These are phyloP conservation scores for Noctilio leporinus DNA, from an alignment of 2,113 vertebrate species.

Conservation along the genomic window DNA sequence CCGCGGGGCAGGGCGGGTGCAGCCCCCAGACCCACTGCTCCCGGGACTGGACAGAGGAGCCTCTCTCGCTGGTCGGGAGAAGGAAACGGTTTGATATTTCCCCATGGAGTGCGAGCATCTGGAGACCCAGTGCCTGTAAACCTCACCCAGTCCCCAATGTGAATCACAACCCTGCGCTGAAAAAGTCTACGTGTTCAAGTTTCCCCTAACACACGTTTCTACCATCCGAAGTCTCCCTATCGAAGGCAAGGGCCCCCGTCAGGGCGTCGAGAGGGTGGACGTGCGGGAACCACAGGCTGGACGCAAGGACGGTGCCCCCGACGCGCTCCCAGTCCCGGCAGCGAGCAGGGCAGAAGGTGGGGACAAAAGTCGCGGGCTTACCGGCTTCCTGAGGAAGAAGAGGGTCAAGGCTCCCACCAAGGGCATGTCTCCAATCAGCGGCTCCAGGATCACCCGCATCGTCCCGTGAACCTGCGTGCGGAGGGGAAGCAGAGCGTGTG, in stretches of 20 bases:
- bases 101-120: background rate
- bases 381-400: slow-evolving; percentile 95
- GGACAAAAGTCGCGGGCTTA: slow-evolving; percentile 8
- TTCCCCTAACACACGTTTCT: background rate
- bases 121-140: background rate
- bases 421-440: slow-evolving; percentile 95
- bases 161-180: background rate
- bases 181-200: background rate
- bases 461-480: slow-evolving; percentile 90
- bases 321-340: background rate
- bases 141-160: background rate
- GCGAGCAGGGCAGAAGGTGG: background rate
- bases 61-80: background rate
- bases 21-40: background rate
- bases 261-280: background rate
- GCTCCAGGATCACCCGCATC: slow-evolving; percentile 95
- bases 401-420: slow-evolving; percentile 92
- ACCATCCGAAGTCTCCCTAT: background rate
- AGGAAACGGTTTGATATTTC: background rate
- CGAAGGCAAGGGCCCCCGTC: background rate
- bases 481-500: slow-evolving; percentile 11
- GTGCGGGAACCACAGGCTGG: too few species aligned
- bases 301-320: too few species aligned
- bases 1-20: too few species aligned
- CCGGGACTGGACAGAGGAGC: background rate